phyloP scores from a whole-genome alignment of 2,797 vertebrate genomes.

The Rhyacichthys aspro region DNA sequence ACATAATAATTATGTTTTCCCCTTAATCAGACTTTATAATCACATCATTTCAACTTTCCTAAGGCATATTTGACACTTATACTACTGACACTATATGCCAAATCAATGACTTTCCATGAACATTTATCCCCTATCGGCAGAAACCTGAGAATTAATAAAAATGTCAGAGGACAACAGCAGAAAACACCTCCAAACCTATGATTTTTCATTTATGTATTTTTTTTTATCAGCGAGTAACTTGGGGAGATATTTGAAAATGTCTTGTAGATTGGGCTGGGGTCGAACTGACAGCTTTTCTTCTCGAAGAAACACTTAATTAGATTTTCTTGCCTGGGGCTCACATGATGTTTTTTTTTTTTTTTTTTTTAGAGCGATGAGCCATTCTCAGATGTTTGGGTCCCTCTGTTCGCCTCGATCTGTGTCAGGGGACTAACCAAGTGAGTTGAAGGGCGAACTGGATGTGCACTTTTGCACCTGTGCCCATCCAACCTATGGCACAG shows the following conservation, averaged over 20 bases:
- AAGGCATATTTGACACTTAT: too few species aligned
- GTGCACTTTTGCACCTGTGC: slow-evolving; percentile 18
- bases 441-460: not conserved
- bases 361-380: not conserved
- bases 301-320: not conserved
- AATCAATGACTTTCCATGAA: too few species aligned
- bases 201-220: too few species aligned
- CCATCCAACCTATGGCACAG: slow-evolving; percentile 8
- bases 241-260: slow-evolving; percentile 2
- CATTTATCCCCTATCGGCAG: too few species aligned
- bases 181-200: too few species aligned
- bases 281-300: not conserved
- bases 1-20: too few species aligned
- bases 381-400: slow-evolving; percentile 4
- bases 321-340: not conserved
- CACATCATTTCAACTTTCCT: too few species aligned
- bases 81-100: too few species aligned
- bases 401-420: not conserved
- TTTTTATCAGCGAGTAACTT: not conserved
- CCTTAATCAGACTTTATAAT: too few species aligned
- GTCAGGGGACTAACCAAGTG: not conserved
- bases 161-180: too few species aligned
- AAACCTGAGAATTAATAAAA: too few species aligned
- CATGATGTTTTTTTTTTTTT: not conserved
- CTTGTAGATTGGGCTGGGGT: not conserved